Conservation (phyloP, 2,797 vertebrate genomes). For the Salarias fasciatus region DNA sequence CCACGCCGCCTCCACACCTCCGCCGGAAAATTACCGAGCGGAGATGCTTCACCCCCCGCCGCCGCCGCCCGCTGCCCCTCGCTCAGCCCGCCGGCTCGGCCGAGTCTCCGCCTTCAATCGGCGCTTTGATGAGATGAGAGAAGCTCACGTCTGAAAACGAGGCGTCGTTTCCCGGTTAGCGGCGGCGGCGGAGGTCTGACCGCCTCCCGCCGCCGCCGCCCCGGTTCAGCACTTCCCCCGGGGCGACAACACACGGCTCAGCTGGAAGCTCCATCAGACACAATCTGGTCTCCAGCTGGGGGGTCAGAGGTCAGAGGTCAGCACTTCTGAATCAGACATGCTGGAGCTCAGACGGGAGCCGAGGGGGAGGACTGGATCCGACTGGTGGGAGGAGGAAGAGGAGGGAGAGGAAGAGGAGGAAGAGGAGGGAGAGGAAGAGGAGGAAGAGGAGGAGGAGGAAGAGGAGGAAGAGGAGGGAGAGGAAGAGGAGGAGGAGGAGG, state of each 20-base stretch:
- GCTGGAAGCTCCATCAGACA: too few relatives aligned
- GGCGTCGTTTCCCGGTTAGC: constrained; percentile 46
- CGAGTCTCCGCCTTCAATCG: constrained; percentile 21
- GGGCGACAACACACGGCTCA: too few relatives aligned
- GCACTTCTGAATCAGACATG: too few relatives aligned
- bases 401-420: too few relatives aligned
- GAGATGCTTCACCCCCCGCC: constrained; percentile 10
- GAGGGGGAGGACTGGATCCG: too few relatives aligned
- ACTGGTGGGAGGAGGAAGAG: too few relatives aligned
- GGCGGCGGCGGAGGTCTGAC: constrained; percentile 16
- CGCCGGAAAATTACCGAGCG: constrained; percentile 35
- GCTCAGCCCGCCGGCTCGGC: neutral
- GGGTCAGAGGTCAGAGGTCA: too few relatives aligned
- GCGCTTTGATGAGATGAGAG: constrained; percentile 36
- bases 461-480: constrained; percentile 26
- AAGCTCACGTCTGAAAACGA: neutral
- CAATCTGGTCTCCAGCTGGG: too few relatives aligned
- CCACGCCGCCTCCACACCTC: constrained; percentile 39
- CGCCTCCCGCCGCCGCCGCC: constrained; percentile 40
- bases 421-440: too few relatives aligned
- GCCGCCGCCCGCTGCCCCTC: constrained; percentile 6
- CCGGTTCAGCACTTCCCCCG: too few relatives aligned
- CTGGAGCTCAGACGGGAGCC: too few relatives aligned
- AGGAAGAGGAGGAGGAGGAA: too few relatives aligned
- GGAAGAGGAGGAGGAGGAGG: constrained; percentile 9